phyloP scores from a whole-genome alignment of 1,140 invertebrate species.

The Apis dorsata region DNA sequence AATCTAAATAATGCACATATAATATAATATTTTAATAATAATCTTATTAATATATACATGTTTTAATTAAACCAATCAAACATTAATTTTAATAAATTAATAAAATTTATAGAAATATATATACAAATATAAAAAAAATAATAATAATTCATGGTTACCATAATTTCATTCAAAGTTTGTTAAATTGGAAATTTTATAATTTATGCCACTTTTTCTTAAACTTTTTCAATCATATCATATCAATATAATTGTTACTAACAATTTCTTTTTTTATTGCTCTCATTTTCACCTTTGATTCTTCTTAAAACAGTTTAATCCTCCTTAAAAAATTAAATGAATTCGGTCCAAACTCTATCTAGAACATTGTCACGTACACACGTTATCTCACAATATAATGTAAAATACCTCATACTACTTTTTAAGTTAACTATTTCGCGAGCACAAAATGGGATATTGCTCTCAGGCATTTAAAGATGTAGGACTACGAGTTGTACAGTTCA shows the following conservation, averaged over 20 bases:
- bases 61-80: too few relatives aligned
- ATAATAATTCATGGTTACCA: too few relatives aligned
- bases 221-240: too few relatives aligned
- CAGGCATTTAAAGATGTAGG: conserved; percentile 45
- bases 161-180: too few relatives aligned
- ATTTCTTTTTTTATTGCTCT: neutral
- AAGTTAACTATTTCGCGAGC: conserved; percentile 33
- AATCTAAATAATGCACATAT: too few relatives aligned
- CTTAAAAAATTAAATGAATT: neutral
- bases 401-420: conserved; percentile 5
- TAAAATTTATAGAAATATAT: too few relatives aligned
- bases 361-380: conserved; percentile 32
- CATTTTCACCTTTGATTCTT: neutral
- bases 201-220: too few relatives aligned
- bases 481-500: conserved; percentile 43
- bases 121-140: too few relatives aligned
- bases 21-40: too few relatives aligned
- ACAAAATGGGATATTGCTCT: conserved; percentile 37
- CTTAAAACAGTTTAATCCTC: neutral
- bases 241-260: neutral
- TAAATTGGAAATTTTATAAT: too few relatives aligned
- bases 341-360: neutral
- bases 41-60: too few relatives aligned
- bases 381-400: neutral
- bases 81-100: too few relatives aligned